A percentile compares a stretch with the other conserved stretches of the same genome.
Conservation (phyloP, 2,113 vertebrate genomes). For the Entosphenus tridentatus region DNA sequence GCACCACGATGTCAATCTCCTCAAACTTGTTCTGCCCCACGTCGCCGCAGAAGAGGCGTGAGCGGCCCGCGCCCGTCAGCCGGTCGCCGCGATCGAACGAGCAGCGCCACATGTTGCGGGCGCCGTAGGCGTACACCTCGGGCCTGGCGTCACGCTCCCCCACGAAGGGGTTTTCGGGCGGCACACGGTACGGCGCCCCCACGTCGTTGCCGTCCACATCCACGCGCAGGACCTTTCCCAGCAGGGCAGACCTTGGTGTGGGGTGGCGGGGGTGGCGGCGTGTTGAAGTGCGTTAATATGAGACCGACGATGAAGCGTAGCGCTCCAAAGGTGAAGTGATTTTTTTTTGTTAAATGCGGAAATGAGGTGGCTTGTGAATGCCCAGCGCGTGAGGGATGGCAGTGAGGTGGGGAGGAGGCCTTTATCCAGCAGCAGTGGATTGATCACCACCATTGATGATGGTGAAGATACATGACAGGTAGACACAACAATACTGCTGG, state of each 20-base stretch:
- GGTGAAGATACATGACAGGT: too few species aligned
- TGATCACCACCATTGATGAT: too few species aligned
- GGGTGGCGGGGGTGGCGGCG: too few species aligned
- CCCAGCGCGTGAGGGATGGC: too few species aligned
- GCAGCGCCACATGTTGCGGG: conserved; percentile 93
- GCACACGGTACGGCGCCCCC: conserved; percentile 48
- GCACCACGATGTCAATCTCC: conserved; percentile 66
- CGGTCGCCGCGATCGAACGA: conserved; percentile 66
- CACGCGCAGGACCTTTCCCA: conserved; percentile 78
- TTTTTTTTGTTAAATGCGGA: too few species aligned
- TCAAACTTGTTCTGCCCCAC: conserved; percentile 91
- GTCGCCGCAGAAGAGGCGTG: conserved; percentile 75
- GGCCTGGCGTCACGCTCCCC: conserved; percentile 34
- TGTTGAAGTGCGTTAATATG: too few species aligned
- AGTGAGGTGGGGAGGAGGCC: too few species aligned
- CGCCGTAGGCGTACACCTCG: conserved; percentile 60
- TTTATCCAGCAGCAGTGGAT: too few species aligned
- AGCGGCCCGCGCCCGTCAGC: conserved; percentile 38
- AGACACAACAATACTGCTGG: too few species aligned
- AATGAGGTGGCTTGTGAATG: too few species aligned
- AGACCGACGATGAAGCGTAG: too few species aligned
- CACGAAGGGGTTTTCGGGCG: conserved; percentile 57
- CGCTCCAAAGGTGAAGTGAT: too few species aligned
- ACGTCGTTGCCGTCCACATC: conserved; percentile 42
- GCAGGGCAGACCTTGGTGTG: conserved; percentile 39